Evolutionary conservation across 2,113 vertebrate species (phyloP).

Genomic region (Calypte anna): DNA sequence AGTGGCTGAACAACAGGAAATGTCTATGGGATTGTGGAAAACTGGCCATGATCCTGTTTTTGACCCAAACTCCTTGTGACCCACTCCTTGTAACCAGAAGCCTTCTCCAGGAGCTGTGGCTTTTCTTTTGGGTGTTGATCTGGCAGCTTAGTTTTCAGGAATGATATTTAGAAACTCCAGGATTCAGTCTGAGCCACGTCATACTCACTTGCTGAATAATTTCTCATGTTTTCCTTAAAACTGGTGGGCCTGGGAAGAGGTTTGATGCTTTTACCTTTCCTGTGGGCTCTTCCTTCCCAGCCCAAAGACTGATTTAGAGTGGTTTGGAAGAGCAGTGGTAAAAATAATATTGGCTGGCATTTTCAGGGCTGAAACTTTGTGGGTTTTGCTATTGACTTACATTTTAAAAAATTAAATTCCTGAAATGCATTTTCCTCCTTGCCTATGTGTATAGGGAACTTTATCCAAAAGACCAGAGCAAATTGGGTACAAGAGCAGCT

Average conservation of each 20-base stretch:
- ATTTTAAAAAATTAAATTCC: neutral
- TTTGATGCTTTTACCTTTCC: neutral
- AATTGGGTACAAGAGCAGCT: neutral
- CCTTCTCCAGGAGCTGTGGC: neutral
- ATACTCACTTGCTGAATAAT: neutral
- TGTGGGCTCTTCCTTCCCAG: neutral
- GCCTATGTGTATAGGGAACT: neutral
- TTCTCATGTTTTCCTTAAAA: neutral
- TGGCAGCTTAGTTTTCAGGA: neutral
- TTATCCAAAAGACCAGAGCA: neutral
- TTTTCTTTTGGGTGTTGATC: neutral
- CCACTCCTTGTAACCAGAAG: neutral
- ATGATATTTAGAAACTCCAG: neutral
- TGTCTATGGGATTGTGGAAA: neutral
- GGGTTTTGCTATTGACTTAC: neutral
- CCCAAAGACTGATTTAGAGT: neutral
- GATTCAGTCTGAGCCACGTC: neutral
- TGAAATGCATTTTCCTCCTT: neutral
- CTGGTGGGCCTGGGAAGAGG: neutral
- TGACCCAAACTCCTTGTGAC: neutral
- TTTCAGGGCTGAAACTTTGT: neutral
- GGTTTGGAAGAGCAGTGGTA: neutral
- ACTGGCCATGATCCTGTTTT: neutral
- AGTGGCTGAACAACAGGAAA: neutral
- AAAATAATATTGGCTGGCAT: slow-evolving; percentile 10